Base-by-base conservation (phyloP, 1,140 invertebrate genomes). In the Anoplolepis gracilipes region DNA sequence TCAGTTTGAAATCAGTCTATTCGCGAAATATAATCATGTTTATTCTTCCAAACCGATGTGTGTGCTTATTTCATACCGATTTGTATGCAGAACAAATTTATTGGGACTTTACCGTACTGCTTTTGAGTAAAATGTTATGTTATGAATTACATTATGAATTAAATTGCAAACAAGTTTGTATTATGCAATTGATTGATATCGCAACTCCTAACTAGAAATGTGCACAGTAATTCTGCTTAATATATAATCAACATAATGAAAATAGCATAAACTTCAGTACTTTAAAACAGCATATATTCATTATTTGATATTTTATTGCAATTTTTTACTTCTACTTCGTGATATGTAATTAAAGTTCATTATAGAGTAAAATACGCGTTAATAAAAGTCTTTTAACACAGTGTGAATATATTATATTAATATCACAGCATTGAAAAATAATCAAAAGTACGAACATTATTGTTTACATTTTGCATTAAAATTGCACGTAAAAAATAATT, bases 101-200 rank as follows among this genome's bases (percentile, higher is more conserved):
- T 33, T 59, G 5, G 28, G 0, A 22, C 11, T 67, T 67, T 79
- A 79, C 13, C 19, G 10, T 25, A 5, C 6, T n/a, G 25, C 11
- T 39, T 79, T 72, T 30, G 55, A 72, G 11, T 5, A 39, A 81
- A 81, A 59, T 67, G 28, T 30, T 81, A 73, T 22, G 25, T 28
- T 72, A 39, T 19, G 8, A 59, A 46, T 59, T 13, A 33, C 10
- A 33, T 28, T 72, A 39, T 16, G 10, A 59, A 46, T 61, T 13
- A 46, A 82, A 72, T 61, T 13, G 39, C 25, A 42, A 55, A 28
- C 22, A 70, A 42, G 25, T 42, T n/a, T 65, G 19, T 62, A 16
- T 53, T 25, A 16, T 25, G 22, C n/a, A 13, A 19, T 33, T 81
- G 72, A 79, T 81, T 57, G 72, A 81, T 72, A 72, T 81, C 19